phyloP scores from a whole-genome alignment of 2,113 vertebrate genomes.

The Myotis brandtii region DNA sequence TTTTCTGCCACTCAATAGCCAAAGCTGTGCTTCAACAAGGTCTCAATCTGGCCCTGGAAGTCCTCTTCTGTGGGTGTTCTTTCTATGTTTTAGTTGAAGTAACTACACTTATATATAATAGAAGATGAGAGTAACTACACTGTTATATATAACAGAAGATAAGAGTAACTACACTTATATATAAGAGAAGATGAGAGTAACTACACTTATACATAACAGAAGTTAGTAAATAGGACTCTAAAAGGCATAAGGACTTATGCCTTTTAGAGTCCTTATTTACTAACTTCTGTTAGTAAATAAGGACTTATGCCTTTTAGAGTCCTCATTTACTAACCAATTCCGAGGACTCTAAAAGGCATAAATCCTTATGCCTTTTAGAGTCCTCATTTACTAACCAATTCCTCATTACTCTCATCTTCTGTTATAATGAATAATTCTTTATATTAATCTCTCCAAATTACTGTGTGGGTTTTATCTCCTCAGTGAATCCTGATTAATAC shows the following conservation, averaged over 20 bases:
- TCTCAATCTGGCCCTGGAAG: not conserved
- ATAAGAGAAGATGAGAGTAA: too few relatives aligned
- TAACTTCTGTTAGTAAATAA: too few relatives aligned
- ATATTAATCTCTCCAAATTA: not conserved
- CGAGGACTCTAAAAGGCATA: too few relatives aligned
- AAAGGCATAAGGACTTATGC: not conserved
- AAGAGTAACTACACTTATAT: not conserved
- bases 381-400: not conserved
- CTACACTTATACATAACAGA: too few relatives aligned
- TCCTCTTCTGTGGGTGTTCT: not conserved
- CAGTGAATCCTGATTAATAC: not conserved
- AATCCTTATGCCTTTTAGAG: not conserved
- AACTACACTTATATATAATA: not conserved
- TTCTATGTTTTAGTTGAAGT: rapidly evolving
- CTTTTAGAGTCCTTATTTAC: not conserved
- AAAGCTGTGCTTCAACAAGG: not conserved
- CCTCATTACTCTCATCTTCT: not conserved
- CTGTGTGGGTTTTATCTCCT: not conserved
- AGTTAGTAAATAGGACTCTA: too few relatives aligned
- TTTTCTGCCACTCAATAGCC: not conserved
- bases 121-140: too few relatives aligned
- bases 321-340: too few relatives aligned
- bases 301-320: too few relatives aligned
- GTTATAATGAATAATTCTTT: not conserved
- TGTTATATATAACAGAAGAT: too few relatives aligned